Evolutionary conservation across 2,888 invertebrate species (phyloP).

Genomic region (Lamellibrachia columna): DNA sequence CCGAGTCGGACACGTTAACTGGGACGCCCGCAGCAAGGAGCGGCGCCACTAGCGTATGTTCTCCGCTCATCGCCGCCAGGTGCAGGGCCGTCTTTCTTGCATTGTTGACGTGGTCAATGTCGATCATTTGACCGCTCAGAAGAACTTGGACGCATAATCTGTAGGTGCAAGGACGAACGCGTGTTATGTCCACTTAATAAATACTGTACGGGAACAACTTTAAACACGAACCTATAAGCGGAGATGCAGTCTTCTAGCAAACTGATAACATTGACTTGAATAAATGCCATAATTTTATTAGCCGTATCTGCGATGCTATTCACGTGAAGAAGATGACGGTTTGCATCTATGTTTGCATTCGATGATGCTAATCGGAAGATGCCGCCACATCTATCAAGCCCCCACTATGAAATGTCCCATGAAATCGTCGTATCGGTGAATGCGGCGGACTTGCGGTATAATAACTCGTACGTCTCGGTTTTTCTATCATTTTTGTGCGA

Average conservation of each 20-base stretch:
- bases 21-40: background rate
- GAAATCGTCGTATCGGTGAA: no score
- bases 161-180: background rate
- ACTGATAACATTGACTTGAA: background rate
- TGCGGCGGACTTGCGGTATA: no score
- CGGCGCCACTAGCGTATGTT: background rate
- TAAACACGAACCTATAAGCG: background rate
- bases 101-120: conserved; percentile 19
- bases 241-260: background rate
- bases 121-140: background rate
- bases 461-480: no score
- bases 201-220: background rate
- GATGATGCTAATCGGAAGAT: no score
- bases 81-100: conserved; percentile 23
- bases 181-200: background rate
- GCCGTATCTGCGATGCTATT: no score
- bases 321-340: no score
- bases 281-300: no score
- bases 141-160: background rate
- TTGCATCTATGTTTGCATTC: no score
- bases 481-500: no score
- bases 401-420: no score
- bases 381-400: no score
- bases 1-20: conserved; percentile 25
- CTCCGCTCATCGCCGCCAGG: conserved; percentile 19